Percentiles rank a stretch among this genome's conserved stretches.
phyloP scores from a whole-genome alignment of 2,113 vertebrate genomes.

The Hemiscyllium ocellatum region DNA sequence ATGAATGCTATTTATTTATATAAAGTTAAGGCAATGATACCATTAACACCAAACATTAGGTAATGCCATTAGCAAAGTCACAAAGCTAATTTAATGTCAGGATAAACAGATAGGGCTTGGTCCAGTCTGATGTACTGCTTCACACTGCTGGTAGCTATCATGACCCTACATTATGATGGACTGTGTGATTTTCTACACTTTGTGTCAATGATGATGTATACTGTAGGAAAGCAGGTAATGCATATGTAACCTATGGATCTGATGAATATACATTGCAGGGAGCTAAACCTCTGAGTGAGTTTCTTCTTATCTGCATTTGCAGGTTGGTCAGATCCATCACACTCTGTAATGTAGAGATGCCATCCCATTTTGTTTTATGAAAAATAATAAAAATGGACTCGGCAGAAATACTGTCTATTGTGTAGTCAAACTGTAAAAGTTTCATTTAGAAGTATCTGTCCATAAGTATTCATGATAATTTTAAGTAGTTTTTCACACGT shows the following conservation, averaged over 20 bases:
- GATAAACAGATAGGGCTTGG: constrained; percentile 11
- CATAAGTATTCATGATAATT: constrained; percentile 76
- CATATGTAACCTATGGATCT: constrained; percentile 68
- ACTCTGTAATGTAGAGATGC: constrained; percentile 60
- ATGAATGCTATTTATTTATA: not conserved
- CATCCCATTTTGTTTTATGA: constrained; percentile 63
- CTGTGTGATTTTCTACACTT: constrained; percentile 26
- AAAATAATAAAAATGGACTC: constrained; percentile 41
- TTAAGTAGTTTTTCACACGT: constrained; percentile 81
- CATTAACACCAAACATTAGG: not conserved
- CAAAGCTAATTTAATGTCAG: constrained; percentile 17
- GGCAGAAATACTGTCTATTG: constrained; percentile 40
- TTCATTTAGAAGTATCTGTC: constrained; percentile 68
- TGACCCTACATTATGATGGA: constrained; percentile 38
- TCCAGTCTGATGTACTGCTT: constrained; percentile 23
- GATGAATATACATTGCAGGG: constrained; percentile 72
- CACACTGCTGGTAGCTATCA: constrained; percentile 27
- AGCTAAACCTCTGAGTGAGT: constrained; percentile 62
- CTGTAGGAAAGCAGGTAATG: constrained; percentile 64
- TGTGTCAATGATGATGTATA: constrained; percentile 80
- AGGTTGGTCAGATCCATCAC: constrained; percentile 88
- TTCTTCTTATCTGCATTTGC: constrained; percentile 88
- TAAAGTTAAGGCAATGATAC: constrained; percentile 30
- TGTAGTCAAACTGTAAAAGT: constrained; percentile 47
- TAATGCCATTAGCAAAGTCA: constrained; percentile 12